Conservation (phyloP, 2,797 vertebrate genomes). For the Nasua narica region DNA sequence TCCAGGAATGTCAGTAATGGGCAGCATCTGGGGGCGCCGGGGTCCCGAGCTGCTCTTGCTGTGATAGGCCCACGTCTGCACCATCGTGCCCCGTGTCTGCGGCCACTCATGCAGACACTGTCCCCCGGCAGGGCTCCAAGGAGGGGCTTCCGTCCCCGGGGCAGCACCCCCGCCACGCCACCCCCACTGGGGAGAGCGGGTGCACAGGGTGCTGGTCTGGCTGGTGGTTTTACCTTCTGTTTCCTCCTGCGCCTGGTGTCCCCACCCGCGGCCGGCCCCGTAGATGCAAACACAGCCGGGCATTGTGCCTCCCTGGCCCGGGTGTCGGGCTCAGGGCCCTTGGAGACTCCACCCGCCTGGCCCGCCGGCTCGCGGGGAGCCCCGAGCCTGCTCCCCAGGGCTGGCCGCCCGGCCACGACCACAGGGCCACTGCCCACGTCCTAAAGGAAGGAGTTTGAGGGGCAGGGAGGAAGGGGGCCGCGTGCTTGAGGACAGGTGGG, state of each 20-base stretch:
- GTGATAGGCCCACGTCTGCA: neutral
- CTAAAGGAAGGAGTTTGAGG: neutral
- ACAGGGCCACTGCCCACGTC: neutral
- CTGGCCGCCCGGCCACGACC: neutral
- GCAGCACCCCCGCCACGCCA: neutral
- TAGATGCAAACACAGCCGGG: neutral
- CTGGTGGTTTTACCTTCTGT: too few species aligned
- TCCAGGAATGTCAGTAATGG: neutral
- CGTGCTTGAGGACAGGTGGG: neutral
- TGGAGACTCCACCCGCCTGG: neutral
- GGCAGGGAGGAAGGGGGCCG: neutral
- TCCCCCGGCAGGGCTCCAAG: neutral
- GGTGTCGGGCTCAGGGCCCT: neutral
- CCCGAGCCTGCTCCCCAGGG: too few species aligned
- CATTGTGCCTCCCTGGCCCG: neutral
- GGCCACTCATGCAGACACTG: neutral
- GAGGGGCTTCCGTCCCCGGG: neutral
- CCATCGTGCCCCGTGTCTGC: fast-evolving
- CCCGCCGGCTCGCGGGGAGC: neutral
- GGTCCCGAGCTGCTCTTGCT: neutral
- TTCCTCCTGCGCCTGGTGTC: neutral
- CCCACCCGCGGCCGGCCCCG: neutral
- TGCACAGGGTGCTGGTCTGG: neutral
- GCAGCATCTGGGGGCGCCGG: neutral
- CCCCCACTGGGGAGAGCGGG: neutral